Percentiles rank a stretch among this genome's conserved stretches.
Evolutionary conservation across 2,888 invertebrate species (phyloP).

Genomic region (Loripinus fragilis): DNA sequence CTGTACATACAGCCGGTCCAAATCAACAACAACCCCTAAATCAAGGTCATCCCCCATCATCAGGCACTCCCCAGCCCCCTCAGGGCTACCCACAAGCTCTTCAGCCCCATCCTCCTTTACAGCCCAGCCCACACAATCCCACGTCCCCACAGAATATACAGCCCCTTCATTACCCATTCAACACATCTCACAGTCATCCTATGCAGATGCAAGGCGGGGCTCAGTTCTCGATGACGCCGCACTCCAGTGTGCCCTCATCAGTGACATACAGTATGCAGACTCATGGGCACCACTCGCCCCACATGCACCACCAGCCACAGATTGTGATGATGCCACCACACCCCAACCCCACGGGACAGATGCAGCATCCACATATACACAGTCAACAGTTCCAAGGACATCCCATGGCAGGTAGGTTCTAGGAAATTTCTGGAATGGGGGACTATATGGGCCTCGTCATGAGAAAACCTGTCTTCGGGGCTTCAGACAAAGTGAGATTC

Average conservation of each 20-base stretch:
- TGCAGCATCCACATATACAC: constrained; percentile 64
- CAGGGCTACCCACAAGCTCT: constrained; percentile 58
- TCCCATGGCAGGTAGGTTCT: constrained; percentile 65
- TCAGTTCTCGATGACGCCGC: constrained; percentile 46
- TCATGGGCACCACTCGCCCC: constrained; percentile 46
- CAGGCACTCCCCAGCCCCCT: constrained; percentile 70
- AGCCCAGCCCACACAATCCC: constrained; percentile 73
- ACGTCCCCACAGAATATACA: constrained; percentile 66
- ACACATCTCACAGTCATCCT: constrained; percentile 34
- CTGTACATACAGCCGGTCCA: constrained; percentile 54
- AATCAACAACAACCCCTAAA: constrained; percentile 54
- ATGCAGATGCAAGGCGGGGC: constrained; percentile 56
- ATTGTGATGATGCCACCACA: constrained; percentile 70
- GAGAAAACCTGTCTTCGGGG: too few relatives aligned
- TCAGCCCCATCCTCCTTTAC: constrained; percentile 67
- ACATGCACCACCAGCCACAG: constrained; percentile 60
- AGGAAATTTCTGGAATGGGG: too few relatives aligned
- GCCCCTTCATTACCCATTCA: constrained; percentile 39
- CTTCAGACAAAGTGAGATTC: too few relatives aligned
- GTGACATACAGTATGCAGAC: constrained; percentile 54
- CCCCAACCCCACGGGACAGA: constrained; percentile 52
- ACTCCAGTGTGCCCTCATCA: constrained; percentile 50
- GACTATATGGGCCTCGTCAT: too few relatives aligned
- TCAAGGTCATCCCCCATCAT: constrained; percentile 68
- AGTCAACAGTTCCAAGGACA: constrained; percentile 68